Evolutionary conservation across 2,888 invertebrate genomes (phyloP).

Genomic region (Heteromyza rotundicornis): DNA sequence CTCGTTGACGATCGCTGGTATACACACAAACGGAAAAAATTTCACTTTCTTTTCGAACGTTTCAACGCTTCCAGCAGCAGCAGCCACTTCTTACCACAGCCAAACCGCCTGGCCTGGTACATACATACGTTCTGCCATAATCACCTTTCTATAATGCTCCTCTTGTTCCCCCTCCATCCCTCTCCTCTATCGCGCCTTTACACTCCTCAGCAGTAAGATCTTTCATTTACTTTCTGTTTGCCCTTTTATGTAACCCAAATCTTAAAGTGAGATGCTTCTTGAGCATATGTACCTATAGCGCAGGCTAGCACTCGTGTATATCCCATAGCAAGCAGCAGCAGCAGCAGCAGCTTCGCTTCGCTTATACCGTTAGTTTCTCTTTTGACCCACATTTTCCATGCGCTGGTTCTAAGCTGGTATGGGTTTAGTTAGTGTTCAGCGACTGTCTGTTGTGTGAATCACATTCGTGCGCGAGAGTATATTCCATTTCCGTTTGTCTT

Average conservation of each 20-base stretch:
- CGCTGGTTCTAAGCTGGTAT: constrained; percentile 31
- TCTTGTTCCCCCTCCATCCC: no score
- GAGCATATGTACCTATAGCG: constrained; percentile 9
- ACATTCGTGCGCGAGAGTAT: constrained; percentile 1
- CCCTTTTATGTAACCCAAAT: constrained; percentile 56
- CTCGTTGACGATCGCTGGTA: background rate
- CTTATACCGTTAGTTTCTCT: constrained; percentile 60
- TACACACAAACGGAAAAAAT: constrained; percentile 34
- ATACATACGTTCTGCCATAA: no score
- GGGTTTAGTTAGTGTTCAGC: constrained; percentile 31
- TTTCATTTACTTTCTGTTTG: constrained; percentile 43
- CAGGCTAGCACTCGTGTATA: background rate
- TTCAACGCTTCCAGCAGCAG: background rate
- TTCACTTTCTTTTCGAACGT: constrained; percentile 56
- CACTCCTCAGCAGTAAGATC: constrained; percentile 42
- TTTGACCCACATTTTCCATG: constrained; percentile 60
- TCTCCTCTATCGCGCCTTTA: no score
- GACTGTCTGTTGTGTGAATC: no score
- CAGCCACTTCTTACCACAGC: background rate
- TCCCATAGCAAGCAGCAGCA: constrained; percentile 6
- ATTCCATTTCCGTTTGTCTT: constrained; percentile 14
- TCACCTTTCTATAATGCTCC: no score
- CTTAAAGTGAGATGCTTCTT: constrained; percentile 27
- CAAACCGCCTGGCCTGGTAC: no score
- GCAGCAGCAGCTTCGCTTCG: constrained; percentile 20